phyloP scores from a whole-genome alignment of 1,140 invertebrate genomes.

The Heterodera schachtii region DNA sequence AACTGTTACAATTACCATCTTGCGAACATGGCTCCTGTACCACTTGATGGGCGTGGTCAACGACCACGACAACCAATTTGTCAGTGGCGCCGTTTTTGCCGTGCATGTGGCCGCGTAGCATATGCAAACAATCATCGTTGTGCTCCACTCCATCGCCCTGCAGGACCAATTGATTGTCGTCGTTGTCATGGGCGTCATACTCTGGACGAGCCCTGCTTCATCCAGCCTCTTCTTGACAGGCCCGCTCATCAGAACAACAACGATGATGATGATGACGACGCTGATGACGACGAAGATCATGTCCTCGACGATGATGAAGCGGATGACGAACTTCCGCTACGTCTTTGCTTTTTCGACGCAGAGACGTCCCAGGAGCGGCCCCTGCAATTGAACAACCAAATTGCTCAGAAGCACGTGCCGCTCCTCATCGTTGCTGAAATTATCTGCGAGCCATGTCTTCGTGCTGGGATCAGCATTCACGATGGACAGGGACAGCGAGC shows the following conservation, averaged over 20 bases:
- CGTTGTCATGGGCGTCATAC: too few species aligned
- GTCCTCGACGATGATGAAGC: not conserved
- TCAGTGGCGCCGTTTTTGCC: not conserved
- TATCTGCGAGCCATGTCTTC: constrained; percentile 20
- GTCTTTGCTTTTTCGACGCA: constrained; percentile 17
- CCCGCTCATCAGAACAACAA: too few species aligned
- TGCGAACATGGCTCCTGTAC: not conserved
- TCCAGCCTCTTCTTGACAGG: not conserved
- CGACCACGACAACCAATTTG: not conserved
- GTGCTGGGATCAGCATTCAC: not conserved
- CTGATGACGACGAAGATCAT: not conserved
- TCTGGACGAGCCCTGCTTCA: too few species aligned
- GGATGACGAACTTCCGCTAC: not conserved
- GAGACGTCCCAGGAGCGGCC: constrained; percentile 15
- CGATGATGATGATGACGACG: too few species aligned
- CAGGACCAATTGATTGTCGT: not conserved
- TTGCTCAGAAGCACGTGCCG: constrained; percentile 17
- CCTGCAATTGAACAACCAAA: not conserved
- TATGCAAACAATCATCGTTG: too few species aligned
- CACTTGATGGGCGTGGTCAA: not conserved
- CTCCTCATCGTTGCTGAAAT: constrained; percentile 11
- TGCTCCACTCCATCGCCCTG: too few species aligned
- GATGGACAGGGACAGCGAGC: constrained; percentile 5
- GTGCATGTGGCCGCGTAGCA: not conserved
- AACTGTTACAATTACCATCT: not conserved